Evolutionary conservation across 2,797 vertebrate species (phyloP).

Genomic region (Arrhamphus sclerolepis): DNA sequence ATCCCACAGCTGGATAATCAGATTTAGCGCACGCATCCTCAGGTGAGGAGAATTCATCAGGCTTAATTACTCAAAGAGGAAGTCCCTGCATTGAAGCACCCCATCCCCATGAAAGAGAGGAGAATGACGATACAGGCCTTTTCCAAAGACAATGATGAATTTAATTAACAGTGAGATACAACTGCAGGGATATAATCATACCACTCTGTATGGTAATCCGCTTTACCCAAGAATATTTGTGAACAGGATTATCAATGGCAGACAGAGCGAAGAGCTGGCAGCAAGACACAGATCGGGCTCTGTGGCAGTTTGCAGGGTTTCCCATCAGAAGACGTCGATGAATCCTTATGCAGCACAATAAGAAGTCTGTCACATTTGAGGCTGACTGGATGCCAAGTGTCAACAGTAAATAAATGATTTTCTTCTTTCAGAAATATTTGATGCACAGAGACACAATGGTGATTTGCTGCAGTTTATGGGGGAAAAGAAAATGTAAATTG

Average conservation of each 20-base stretch:
- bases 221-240: conserved; percentile 68
- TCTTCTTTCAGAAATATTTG: not conserved
- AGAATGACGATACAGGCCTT: conserved; percentile 47
- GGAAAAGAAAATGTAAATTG: no score
- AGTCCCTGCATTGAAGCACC: conserved; percentile 53
- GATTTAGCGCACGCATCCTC: conserved; percentile 39
- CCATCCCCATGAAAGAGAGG: conserved; percentile 40
- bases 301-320: conserved; percentile 11
- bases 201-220: conserved; percentile 60
- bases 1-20: conserved; percentile 30
- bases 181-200: conserved; percentile 56
- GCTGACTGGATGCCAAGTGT: conserved; percentile 1
- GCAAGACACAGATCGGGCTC: conserved; percentile 16
- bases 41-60: conserved; percentile 68
- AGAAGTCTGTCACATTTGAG: conserved; percentile 10
- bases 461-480: no score
- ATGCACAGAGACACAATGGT: not conserved
- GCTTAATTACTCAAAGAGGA: conserved; percentile 71
- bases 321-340: not conserved
- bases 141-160: conserved; percentile 75
- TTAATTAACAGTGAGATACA: conserved; percentile 77
- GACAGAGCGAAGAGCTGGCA: conserved; percentile 46
- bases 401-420: not conserved
- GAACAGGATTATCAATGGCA: conserved; percentile 69
- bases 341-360: conserved; percentile 6